Percentiles rank a stretch among this genome's conserved stretches.
Evolutionary conservation across 2,888 invertebrate species (phyloP).

Genomic region (Drosophila nr. medialis): DNA sequence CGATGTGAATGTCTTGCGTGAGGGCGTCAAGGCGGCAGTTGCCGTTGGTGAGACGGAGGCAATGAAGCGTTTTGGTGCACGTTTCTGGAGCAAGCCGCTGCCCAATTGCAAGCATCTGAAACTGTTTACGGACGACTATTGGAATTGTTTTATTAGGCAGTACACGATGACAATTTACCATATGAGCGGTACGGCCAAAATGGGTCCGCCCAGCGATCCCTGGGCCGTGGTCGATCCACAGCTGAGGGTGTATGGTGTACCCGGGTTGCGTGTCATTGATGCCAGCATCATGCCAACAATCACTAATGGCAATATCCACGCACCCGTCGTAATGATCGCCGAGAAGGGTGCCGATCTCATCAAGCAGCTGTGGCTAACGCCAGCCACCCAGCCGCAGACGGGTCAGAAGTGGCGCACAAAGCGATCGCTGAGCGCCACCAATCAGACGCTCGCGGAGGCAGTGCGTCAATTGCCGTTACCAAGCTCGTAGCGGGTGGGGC

Average conservation of each 20-base stretch:
- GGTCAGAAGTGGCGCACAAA: conserved; percentile 40
- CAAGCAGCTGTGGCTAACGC: conserved; percentile 88
- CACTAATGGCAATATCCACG: conserved; percentile 94
- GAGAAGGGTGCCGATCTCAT: conserved; percentile 94
- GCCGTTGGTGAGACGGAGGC: conserved; percentile 92
- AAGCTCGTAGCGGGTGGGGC: conserved; percentile 52
- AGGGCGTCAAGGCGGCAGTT: conserved; percentile 94
- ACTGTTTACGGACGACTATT: conserved; percentile 92
- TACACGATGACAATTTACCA: conserved; percentile 96
- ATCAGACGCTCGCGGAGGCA: conserved; percentile 12
- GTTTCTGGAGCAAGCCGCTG: conserved; percentile 89
- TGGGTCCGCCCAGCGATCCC: conserved; percentile 91
- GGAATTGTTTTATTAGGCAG: conserved; percentile 93
- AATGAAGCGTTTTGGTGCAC: conserved; percentile 91
- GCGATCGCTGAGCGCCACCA: conserved; percentile 30
- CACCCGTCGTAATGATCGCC: conserved; percentile 94
- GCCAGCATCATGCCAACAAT: conserved; percentile 95
- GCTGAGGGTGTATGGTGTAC: conserved; percentile 90
- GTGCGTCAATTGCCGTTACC: conserved; percentile 62
- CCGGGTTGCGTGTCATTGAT: conserved; percentile 92
- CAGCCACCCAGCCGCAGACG: conserved; percentile 18
- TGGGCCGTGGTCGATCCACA: conserved; percentile 93
- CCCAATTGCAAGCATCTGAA: conserved; percentile 94
- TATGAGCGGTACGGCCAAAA: conserved; percentile 93
- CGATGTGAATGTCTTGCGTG: conserved; percentile 92